Conservation (phyloP, 1,140 invertebrate genomes). For the Bacillus rossius region DNA sequence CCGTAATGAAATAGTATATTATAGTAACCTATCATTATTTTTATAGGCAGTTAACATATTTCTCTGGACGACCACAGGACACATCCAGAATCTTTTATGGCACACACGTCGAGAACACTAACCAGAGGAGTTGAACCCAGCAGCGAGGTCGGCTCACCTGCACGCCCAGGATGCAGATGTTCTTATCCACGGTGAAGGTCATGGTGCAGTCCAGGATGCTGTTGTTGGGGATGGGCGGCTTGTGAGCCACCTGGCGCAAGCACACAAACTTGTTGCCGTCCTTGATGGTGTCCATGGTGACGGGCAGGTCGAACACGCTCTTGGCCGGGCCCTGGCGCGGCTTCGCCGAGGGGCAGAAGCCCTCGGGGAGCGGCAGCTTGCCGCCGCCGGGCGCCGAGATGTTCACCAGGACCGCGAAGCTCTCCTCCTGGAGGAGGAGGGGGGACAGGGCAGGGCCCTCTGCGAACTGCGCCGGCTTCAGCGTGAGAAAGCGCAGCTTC, state of each 20-base stretch:
- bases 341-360: slow-evolving; percentile 50
- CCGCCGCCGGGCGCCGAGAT: slow-evolving; percentile 57
- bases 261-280: slow-evolving; percentile 46
- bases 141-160: slow-evolving; percentile 51
- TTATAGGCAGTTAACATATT: no score
- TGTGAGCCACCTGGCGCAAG: slow-evolving; percentile 51
- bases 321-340: slow-evolving; percentile 11
- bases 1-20: no score
- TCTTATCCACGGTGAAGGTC: slow-evolving; percentile 70
- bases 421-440: slow-evolving; percentile 62
- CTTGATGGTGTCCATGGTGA: slow-evolving; percentile 11
- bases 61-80: no score
- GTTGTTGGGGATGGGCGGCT: slow-evolving; percentile 61
- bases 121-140: no score
- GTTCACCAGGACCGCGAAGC: slow-evolving; percentile 75
- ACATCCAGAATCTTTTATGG: no score
- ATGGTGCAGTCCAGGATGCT: slow-evolving; percentile 67
- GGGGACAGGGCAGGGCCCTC: slow-evolving; percentile 65
- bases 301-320: neutral
- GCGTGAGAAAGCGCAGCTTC: slow-evolving; percentile 67
- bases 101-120: no score
- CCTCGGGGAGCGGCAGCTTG: slow-evolving; percentile 56
- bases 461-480: slow-evolving; percentile 73
- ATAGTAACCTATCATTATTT: no score
- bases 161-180: slow-evolving; percentile 65